Evolutionary conservation across 2,888 invertebrate species (phyloP).

Genomic region (Tetranychus truncatus): DNA sequence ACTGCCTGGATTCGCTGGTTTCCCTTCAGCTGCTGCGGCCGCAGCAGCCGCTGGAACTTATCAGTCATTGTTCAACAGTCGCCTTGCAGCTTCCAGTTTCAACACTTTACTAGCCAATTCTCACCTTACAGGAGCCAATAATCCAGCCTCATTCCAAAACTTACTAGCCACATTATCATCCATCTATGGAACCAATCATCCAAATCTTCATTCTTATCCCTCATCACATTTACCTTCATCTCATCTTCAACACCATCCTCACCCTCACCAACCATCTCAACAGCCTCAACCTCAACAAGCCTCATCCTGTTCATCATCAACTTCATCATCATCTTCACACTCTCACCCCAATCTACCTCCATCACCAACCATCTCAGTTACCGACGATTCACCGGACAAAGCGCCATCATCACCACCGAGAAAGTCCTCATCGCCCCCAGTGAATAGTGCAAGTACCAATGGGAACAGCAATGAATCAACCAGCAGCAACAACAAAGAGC

Average conservation of each 20-base stretch:
- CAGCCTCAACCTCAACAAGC: neutral
- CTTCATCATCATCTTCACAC: neutral
- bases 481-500: no score
- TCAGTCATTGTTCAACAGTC: conserved; percentile 4
- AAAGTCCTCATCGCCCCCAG: no score
- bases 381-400: neutral
- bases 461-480: no score
- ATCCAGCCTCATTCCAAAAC: conserved; percentile 53
- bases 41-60: conserved; percentile 14
- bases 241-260: neutral
- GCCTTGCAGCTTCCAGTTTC: conserved; percentile 7
- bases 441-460: no score
- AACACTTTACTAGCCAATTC: conserved; percentile 30
- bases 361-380: neutral
- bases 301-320: neutral
- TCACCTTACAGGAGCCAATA: conserved; percentile 41
- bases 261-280: no score
- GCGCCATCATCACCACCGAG: neutral
- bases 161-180: conserved; percentile 57
- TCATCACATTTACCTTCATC: neutral
- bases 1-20: neutral
- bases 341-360: neutral
- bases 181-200: neutral
- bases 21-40: conserved; percentile 20
- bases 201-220: neutral